phyloP scores from a whole-genome alignment of 64 coral and sea anemone species.

The Pachyseris speciosa region DNA sequence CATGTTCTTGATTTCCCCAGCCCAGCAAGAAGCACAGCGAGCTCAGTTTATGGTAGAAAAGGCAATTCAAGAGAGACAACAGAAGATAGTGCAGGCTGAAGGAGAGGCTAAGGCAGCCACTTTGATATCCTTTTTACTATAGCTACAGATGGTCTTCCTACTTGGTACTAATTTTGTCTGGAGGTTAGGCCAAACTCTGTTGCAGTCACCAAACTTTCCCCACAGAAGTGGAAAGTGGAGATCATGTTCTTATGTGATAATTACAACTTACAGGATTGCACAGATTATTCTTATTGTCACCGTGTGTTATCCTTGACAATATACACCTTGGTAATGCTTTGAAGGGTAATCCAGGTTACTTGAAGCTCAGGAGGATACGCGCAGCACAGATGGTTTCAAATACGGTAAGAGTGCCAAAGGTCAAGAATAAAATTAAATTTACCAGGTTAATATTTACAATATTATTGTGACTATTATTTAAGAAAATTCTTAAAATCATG shows the following conservation, averaged over 20 bases:
- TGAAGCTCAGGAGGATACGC: conserved; percentile 84
- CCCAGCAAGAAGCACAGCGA: conserved; percentile 98
- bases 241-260: too few species aligned
- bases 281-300: background rate
- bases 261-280: too few species aligned
- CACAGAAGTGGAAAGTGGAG: too few species aligned
- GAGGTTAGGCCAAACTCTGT: too few species aligned
- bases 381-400: conserved; percentile 92
- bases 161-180: background rate
- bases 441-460: too few species aligned
- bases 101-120: conserved; percentile 96
- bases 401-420: conserved; percentile 48
- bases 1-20: conserved; percentile 53
- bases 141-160: background rate
- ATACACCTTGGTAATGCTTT: conserved; percentile 93
- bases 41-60: conserved; percentile 96
- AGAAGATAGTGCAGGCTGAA: conserved; percentile 98
- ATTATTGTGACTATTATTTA: too few species aligned
- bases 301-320: conserved; percentile 58
- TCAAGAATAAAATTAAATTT: too few species aligned
- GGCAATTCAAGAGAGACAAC: conserved; percentile 97
- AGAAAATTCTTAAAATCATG: too few species aligned
- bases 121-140: conserved; percentile 88
- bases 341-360: conserved; percentile 93
- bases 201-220: too few species aligned